Percentiles rank a stretch among this genome's conserved stretches.
These are phyloP conservation scores for Paracentrotus lividus DNA, from an alignment of 53 echinoderm and acorn worm species.

Conservation along the genomic window DNA sequence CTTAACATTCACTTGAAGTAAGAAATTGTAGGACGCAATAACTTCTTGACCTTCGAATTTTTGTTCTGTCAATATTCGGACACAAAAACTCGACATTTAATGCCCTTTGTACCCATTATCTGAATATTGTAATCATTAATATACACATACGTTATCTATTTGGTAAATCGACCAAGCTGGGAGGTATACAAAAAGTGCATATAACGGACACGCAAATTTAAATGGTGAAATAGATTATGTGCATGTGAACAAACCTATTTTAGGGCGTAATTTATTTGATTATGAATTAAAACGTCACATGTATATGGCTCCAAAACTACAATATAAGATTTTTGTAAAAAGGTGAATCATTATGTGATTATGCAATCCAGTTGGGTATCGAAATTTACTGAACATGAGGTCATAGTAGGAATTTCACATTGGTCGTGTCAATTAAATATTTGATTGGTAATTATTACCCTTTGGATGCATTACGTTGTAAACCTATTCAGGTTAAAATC, in stretches of 20 bases:
- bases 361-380: neutral
- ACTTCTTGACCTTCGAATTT: conserved; percentile 10
- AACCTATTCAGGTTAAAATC: neutral
- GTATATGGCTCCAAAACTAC: neutral
- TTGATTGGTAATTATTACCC: neutral
- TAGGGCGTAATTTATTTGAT: neutral
- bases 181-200: neutral
- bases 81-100: neutral
- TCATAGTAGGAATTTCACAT: neutral
- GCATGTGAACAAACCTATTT: neutral
- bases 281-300: conserved; percentile 9
- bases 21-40: neutral
- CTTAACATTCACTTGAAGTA: neutral
- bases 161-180: neutral
- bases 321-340: neutral
- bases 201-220: conserved; percentile 28
- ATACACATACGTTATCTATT: conserved; percentile 4
- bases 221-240: neutral
- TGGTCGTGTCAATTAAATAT: neutral
- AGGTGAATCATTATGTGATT: neutral
- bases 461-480: neutral
- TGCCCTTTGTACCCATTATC: neutral
- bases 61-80: neutral
- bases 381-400: neutral
- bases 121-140: neutral